Conservation (phyloP, 2,888 invertebrate species). For the Girardia tigrina region DNA sequence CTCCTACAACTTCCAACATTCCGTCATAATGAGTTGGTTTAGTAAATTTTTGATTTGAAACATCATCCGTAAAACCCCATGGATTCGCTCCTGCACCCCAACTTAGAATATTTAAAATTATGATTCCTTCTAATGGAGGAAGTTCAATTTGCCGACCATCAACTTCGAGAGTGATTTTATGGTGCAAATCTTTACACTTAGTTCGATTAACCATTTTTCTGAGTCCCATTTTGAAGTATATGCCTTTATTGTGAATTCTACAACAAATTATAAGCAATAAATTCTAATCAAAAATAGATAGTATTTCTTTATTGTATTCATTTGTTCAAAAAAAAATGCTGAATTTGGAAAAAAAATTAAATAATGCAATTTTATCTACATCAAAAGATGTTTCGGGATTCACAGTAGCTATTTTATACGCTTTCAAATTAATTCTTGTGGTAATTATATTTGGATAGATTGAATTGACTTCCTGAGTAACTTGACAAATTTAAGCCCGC, state of each 20-base stretch:
- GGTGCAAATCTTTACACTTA: constrained; percentile 81
- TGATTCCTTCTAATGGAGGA: constrained; percentile 94
- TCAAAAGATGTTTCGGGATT: too few relatives aligned
- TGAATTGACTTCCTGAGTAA: too few relatives aligned
- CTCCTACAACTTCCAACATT: constrained; percentile 93
- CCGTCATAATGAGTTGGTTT: constrained; percentile 99
- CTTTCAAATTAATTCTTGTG: too few relatives aligned
- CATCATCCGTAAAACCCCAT: constrained; percentile 93
- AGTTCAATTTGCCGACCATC: constrained; percentile 87
- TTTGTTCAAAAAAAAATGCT: too few relatives aligned
- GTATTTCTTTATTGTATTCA: too few relatives aligned
- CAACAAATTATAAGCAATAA: too few relatives aligned
- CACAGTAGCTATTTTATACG: too few relatives aligned
- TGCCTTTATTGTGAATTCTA: constrained; percentile 89
- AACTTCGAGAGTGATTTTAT: constrained; percentile 83
- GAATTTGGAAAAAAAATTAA: too few relatives aligned
- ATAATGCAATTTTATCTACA: too few relatives aligned
- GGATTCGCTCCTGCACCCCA: constrained; percentile 99
- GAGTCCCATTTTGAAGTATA: constrained; percentile 94
- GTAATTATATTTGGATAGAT: too few relatives aligned
- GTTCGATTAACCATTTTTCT: constrained; percentile 89
- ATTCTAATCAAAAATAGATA: too few relatives aligned
- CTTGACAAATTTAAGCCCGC: too few relatives aligned
- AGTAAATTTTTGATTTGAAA: constrained; percentile 66
- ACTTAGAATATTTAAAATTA: constrained; percentile 95